Conservation (phyloP, 2,888 invertebrate genomes). For the Rapana venosa region DNA sequence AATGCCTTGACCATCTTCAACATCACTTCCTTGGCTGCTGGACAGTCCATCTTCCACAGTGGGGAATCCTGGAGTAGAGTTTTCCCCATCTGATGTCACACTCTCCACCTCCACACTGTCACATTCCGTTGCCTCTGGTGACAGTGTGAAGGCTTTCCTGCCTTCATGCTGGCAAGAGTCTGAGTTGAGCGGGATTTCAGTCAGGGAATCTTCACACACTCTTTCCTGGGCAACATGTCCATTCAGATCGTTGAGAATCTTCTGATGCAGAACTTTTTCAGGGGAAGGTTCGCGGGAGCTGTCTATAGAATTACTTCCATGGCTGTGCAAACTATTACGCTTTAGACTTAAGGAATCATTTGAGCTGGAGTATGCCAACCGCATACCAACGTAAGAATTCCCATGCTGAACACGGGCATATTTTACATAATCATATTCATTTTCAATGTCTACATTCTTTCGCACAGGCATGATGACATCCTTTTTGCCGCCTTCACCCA, state of each 20-base stretch:
- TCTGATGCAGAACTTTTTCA: conserved; percentile 63
- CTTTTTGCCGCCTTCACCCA: conserved; percentile 33
- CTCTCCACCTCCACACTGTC: conserved; percentile 92
- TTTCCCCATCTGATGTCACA: conserved; percentile 74
- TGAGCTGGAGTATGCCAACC: conserved; percentile 82
- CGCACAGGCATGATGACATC: conserved; percentile 52
- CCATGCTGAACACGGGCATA: conserved; percentile 79
- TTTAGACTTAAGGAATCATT: conserved; percentile 66
- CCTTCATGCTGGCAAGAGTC: conserved; percentile 79
- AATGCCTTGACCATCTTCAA: conserved; percentile 81
- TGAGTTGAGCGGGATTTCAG: conserved; percentile 78
- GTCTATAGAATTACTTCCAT: conserved; percentile 60
- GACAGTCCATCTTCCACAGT: conserved; percentile 95
- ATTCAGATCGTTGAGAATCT: conserved; percentile 53
- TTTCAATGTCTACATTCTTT: conserved; percentile 69
- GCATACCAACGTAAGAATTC: conserved; percentile 88
- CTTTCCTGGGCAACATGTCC: conserved; percentile 55
- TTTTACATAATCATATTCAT: conserved; percentile 77
- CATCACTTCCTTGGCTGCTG: conserved; percentile 94
- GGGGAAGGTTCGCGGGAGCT: conserved; percentile 70
- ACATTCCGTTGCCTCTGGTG: conserved; percentile 94
- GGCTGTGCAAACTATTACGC: conserved; percentile 55
- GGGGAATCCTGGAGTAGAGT: conserved; percentile 83
- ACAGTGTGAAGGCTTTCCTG: conserved; percentile 91
- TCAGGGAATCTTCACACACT: conserved; percentile 74